Base-by-base conservation (phyloP, 2,888 invertebrate species). In the Eupsilia transversa region DNA sequence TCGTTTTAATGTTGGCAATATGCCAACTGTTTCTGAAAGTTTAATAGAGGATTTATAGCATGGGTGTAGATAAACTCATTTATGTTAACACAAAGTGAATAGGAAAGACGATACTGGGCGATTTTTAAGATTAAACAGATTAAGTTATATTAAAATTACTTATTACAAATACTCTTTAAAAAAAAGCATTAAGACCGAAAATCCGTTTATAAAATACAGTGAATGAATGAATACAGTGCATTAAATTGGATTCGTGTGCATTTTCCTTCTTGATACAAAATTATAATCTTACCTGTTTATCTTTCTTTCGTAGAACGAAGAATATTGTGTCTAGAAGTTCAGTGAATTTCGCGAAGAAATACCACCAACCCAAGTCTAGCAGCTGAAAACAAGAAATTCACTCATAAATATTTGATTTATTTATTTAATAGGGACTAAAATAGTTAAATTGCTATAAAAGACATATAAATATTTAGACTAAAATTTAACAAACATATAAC, bases 281-380 rank as follows among this genome's bases (percentile, higher is more conserved):
- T 7, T 14, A 27, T 35, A 35, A 59, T 14, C 57, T 69, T 87
- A 96, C 96, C 93, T 99, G 96, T 74, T 94, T 96, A 52, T 96
- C 91, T 86, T 96, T 96, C 94, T 99, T 99, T 63, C 99, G 97
- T 87, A 99, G 92, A 17, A 99, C 98, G 91, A 99, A 99, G 94
- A 99, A 99, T 6, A 98, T 97, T 0, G 98, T 98, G 90, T 98
- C 98, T 69, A 98, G 91, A 0, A 98, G 96, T 92, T 98, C 98
- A 1, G 98, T 97, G 71, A 98, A 96, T 94, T 98, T 98, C 12
- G 98, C 98, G 85, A 98, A 97, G 94, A 98, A 98, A 90, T 98
- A 98, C 97, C 97, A 98, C 98, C 98, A 98, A 59, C 97, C 97
- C 63, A 97, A 95, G 64, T 96, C 96, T 83, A 96, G 94, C 70